Base-by-base conservation (phyloP, 2,888 invertebrate species). In the Drosophila trichaetosa region DNA sequence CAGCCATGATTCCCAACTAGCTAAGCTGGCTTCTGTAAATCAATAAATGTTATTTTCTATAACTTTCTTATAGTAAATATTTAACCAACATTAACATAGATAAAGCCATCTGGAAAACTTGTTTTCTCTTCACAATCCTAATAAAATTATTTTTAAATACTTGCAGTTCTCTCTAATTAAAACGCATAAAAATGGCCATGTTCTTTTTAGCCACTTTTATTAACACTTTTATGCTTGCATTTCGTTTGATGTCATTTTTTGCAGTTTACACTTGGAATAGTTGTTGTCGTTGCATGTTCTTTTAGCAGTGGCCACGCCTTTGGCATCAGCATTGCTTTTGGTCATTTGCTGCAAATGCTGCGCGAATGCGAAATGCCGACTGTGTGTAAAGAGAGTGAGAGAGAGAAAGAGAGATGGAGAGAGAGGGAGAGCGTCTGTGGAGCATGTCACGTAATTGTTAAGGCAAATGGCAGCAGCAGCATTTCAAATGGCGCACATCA, bases 331-430 rank as follows among this genome's bases (percentile, higher is more conserved):
- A 11, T 13, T 36, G 27, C 27, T 24, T 21, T 40, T 62, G 80
- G 81, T 70, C 87, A 89, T 85, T 89, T 82, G 61, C 70, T 53
- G 85, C 89, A 85, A 78, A 84, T 89, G 89, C 68, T 29, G 67
- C 69, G 69, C 79, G 62, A 69, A 64, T 71, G 42, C 57, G 62
- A 77, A 66, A 40, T 62, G 58, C 73, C 18, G 34, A 58, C 49
- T 58, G 54, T 48, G 46, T 42, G 48, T 24, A 38, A n/a, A 31
- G 11, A 27, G 16, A 33, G 18, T 52, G 52, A 24, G 34, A n/a
- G 10, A 21, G 48, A 31, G 13, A n/a, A n/a, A 18, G 10, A 53
- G 48, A 13, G 52, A 16, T 5, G 18, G 18, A 21, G 18, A n/a
- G 48, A 24, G 2, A 7, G 34, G 7, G 31, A 27, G 11, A 42